These are phyloP conservation scores for Ammospiza maritima DNA, from an alignment of 2,797 vertebrate genomes.

Conservation along the genomic window DNA sequence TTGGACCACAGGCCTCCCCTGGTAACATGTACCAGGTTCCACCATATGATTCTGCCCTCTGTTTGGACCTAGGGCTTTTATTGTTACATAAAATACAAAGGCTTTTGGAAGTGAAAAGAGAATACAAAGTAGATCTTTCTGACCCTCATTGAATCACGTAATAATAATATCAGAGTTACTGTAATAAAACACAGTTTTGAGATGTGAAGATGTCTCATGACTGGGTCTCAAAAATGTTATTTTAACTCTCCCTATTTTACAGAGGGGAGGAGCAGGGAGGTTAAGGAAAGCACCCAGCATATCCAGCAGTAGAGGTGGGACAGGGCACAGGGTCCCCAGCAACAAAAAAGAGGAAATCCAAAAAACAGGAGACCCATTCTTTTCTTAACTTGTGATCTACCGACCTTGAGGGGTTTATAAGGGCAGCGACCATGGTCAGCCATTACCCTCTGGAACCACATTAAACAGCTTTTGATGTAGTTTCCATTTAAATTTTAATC, in stretches of 20 bases:
- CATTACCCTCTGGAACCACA: neutral
- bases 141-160: neutral
- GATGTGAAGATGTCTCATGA: neutral
- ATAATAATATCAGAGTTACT: slow-evolving; percentile 10
- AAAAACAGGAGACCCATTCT: neutral
- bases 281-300: neutral
- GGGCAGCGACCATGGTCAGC: neutral
- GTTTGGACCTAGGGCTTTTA: neutral
- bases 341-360: neutral
- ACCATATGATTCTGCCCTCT: neutral
- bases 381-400: neutral
- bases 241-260: neutral
- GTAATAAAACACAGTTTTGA: neutral
- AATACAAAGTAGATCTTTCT: slow-evolving; percentile 16
- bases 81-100: slow-evolving; percentile 25
- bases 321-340: neutral
- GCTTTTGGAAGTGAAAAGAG: slow-evolving; percentile 8
- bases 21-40: neutral
- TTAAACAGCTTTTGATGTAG: neutral
- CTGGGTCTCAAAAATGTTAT: neutral
- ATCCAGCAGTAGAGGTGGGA: neutral
- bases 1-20: neutral
- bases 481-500: slow-evolving; percentile 25
- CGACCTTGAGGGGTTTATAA: neutral
- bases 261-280: neutral